These are phyloP conservation scores for Decapterus maruadsi DNA, from an alignment of 2,797 vertebrate species.

Conservation along the genomic window DNA sequence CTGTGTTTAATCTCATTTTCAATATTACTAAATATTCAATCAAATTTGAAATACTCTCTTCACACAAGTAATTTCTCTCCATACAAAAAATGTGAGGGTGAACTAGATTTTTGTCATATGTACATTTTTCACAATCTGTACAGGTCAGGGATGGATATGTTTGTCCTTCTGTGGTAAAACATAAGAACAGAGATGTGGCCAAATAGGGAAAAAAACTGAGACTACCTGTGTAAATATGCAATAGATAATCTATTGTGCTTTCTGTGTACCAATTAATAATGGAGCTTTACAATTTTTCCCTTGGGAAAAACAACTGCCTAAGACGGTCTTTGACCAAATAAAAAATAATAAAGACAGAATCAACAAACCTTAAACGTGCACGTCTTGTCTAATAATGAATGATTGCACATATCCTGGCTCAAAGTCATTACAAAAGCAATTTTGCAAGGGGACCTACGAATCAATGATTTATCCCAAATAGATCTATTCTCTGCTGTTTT, in stretches of 20 bases:
- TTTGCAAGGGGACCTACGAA: conserved; percentile 71
- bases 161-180: conserved; percentile 73
- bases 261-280: conserved; percentile 55
- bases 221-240: conserved; percentile 66
- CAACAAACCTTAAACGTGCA: conserved; percentile 61
- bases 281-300: conserved; percentile 44
- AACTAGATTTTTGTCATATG: conserved; percentile 81
- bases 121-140: conserved; percentile 90
- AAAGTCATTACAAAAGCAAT: conserved; percentile 74
- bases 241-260: conserved; percentile 79
- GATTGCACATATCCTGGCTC: conserved; percentile 73
- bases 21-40: conserved; percentile 88
- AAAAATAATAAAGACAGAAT: conserved; percentile 59
- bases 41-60: conserved; percentile 86
- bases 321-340: conserved; percentile 55
- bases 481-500: conserved; percentile 74
- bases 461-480: conserved; percentile 84
- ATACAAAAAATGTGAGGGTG: conserved; percentile 86
- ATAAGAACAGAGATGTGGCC: conserved; percentile 71
- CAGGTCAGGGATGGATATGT: conserved; percentile 73
- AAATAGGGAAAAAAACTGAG: conserved; percentile 60
- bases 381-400: conserved; percentile 56
- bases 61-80: conserved; percentile 87
- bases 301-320: conserved; percentile 51
- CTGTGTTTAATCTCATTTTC: conserved; percentile 86